phyloP scores from a whole-genome alignment of 2,113 vertebrate genomes.

The Stigmatopora nigra region DNA sequence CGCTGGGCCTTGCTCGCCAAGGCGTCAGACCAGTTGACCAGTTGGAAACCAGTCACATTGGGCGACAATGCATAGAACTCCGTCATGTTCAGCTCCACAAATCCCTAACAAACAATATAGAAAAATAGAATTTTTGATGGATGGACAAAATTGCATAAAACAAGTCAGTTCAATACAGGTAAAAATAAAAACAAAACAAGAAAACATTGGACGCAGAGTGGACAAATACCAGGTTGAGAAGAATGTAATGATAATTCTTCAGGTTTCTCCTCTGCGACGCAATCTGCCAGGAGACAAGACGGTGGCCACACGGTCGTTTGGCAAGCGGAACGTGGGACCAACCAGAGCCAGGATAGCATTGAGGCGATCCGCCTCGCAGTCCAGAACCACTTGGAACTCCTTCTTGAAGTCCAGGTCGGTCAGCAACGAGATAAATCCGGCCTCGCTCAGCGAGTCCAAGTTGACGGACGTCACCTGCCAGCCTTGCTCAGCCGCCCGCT shows the following conservation, averaged over 20 bases:
- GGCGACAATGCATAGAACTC: constrained; percentile 86
- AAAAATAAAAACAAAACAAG: too few species aligned
- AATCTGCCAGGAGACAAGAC: constrained; percentile 68
- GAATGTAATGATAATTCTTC: constrained; percentile 92
- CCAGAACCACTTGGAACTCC: constrained; percentile 7
- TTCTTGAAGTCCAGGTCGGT: constrained; percentile 10
- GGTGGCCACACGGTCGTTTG: not conserved
- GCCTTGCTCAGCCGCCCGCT: constrained; percentile 1
- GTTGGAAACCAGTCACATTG: constrained; percentile 91
- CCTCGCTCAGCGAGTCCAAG: constrained; percentile 8
- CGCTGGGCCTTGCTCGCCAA: constrained; percentile 79
- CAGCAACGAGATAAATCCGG: constrained; percentile 4
- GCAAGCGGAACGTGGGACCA: not conserved
- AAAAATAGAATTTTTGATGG: too few species aligned
- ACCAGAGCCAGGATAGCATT: constrained; percentile 9
- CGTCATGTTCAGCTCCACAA: constrained; percentile 89
- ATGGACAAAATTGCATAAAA: too few species aligned
- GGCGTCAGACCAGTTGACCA: constrained; percentile 82
- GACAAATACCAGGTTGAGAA: constrained; percentile 86
- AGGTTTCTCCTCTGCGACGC: constrained; percentile 86
- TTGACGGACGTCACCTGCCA: constrained; percentile 11
- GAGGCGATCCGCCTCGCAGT: constrained; percentile 10
- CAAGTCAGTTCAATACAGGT: too few species aligned
- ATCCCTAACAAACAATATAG: constrained; percentile 70
- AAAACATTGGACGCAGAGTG: too few species aligned